phyloP scores from a whole-genome alignment of 2,797 vertebrate species.

The Protonibea diacanthus region DNA sequence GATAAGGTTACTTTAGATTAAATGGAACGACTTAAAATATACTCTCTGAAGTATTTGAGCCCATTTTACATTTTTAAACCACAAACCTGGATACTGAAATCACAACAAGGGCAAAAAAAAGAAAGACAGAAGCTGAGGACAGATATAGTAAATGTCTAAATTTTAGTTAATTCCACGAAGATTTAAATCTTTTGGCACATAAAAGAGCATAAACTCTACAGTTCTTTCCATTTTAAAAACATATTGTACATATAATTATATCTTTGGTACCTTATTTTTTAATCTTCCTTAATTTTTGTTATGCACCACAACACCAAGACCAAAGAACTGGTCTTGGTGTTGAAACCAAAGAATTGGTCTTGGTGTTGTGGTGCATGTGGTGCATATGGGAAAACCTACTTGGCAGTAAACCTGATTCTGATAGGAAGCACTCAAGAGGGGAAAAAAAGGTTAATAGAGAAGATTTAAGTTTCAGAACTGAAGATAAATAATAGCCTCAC shows the following conservation, averaged over 20 bases:
- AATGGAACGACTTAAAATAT: neutral
- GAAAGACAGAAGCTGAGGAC: neutral
- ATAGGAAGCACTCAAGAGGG: neutral
- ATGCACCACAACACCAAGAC: too few relatives aligned
- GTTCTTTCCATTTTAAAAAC: too few relatives aligned
- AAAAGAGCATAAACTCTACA: too few relatives aligned
- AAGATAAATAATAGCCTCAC: neutral
- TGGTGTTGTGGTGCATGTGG: too few relatives aligned
- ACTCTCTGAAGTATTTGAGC: neutral
- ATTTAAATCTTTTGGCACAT: neutral
- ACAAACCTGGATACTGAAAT: constrained; percentile 5
- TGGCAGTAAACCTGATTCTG: too few relatives aligned
- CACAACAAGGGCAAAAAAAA: neutral
- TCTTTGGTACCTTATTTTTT: too few relatives aligned
- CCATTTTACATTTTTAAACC: neutral
- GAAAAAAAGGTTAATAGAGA: neutral
- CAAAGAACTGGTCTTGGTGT: too few relatives aligned
- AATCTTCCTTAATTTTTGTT: too few relatives aligned
- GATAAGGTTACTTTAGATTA: constrained; percentile 4
- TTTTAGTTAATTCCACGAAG: neutral
- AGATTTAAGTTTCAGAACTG: neutral
- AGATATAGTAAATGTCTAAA: neutral
- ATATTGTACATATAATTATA: too few relatives aligned
- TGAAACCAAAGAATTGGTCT: too few relatives aligned
- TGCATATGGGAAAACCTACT: too few relatives aligned